Evolutionary conservation across 2,888 invertebrate genomes (phyloP).

Genomic region (Sialis lutaria): DNA sequence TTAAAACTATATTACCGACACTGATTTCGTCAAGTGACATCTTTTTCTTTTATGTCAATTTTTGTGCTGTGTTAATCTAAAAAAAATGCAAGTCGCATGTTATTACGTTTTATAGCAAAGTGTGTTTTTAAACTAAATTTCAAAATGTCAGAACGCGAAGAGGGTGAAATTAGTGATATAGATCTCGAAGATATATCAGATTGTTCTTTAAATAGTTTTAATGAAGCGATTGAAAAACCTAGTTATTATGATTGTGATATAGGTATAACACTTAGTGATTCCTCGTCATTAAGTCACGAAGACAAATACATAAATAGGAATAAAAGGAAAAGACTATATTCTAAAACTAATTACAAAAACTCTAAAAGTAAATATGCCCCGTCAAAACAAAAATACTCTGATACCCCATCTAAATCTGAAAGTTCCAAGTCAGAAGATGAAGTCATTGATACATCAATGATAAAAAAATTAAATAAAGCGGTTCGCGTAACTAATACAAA

Average conservation of each 20-base stretch:
- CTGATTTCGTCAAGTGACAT: no score
- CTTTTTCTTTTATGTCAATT: no score
- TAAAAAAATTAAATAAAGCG: constrained; percentile 33
- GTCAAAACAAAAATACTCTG: not conserved
- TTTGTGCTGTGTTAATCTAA: no score
- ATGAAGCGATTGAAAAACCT: not conserved
- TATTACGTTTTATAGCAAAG: no score
- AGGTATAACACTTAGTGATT: constrained; percentile 2
- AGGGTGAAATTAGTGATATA: constrained; percentile 26
- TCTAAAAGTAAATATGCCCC: not conserved
- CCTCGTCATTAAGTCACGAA: not conserved
- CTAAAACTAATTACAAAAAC: not conserved
- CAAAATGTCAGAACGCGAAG: constrained; percentile 17
- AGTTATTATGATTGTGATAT: not conserved
- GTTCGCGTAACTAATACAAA: constrained; percentile 24
- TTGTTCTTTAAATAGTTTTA: constrained; percentile 4
- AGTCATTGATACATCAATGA: constrained; percentile 12
- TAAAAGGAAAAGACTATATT: not conserved
- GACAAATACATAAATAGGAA: not conserved
- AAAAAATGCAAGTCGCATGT: no score
- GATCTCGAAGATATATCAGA: constrained; percentile 25
- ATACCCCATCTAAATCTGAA: not conserved
- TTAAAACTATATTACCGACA: no score
- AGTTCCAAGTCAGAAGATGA: constrained; percentile 16
- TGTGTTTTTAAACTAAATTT: no score